A percentile compares a stretch with the other conserved stretches of the same genome.
Evolutionary conservation across 2,888 invertebrate species (phyloP).

Genomic region (Patella ulyssiponensis): DNA sequence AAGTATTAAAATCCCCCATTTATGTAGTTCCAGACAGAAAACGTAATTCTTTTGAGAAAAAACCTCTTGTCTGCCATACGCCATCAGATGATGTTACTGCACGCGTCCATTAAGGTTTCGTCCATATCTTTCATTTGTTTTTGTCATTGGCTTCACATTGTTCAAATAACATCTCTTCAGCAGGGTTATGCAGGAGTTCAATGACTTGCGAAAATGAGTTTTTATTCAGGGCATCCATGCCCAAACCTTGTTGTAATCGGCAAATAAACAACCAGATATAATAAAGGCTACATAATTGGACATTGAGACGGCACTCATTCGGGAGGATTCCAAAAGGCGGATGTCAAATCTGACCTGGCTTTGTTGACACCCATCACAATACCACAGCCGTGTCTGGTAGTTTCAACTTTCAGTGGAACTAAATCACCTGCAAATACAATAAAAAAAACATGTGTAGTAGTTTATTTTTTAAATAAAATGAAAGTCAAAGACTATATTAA

Average conservation of each 20-base stretch:
- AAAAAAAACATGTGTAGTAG: too few relatives aligned
- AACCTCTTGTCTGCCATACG: neutral
- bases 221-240: neutral
- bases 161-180: neutral
- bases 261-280: neutral
- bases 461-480: too few relatives aligned
- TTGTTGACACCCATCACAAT: constrained; percentile 3
- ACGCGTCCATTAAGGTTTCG: neutral
- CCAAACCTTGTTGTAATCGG: neutral
- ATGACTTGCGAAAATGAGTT: neutral
- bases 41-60: neutral
- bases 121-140: neutral
- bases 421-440: neutral
- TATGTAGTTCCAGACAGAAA: neutral
- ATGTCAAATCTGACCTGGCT: neutral
- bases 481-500: too few relatives aligned
- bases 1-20: neutral
- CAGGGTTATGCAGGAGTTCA: neutral
- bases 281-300: neutral
- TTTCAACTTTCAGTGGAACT: neutral
- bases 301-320: neutral
- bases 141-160: neutral
- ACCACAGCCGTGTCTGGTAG: neutral
- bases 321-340: neutral
- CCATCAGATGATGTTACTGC: neutral